These are phyloP conservation scores for Cheilosia vulpina DNA, from an alignment of 2,888 invertebrate species.

Conservation along the genomic window DNA sequence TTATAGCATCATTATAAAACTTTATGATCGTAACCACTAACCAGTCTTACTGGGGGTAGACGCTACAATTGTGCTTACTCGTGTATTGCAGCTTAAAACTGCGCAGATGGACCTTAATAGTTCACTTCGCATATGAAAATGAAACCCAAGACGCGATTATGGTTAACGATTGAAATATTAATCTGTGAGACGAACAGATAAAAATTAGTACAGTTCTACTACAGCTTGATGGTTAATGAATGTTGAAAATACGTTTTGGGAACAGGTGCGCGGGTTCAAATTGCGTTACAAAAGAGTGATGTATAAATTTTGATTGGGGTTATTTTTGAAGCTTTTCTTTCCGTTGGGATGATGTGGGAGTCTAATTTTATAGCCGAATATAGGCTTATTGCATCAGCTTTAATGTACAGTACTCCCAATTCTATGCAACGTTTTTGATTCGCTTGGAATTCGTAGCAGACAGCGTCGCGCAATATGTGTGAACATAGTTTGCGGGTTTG, in stretches of 20 bases:
- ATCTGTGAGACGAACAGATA: background rate
- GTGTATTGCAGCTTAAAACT: constrained; percentile 16
- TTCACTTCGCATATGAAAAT: constrained; percentile 5
- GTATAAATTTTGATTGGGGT: too few relatives aligned
- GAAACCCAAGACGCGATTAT: constrained; percentile 39
- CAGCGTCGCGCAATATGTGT: too few relatives aligned
- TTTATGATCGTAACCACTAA: constrained; percentile 57
- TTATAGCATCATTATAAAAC: constrained; percentile 52
- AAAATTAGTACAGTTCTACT: background rate
- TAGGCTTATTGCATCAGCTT: too few relatives aligned
- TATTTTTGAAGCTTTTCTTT: too few relatives aligned
- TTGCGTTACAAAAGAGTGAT: background rate
- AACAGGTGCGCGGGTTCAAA: background rate
- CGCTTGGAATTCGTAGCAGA: too few relatives aligned
- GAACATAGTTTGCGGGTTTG: too few relatives aligned
- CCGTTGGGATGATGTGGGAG: too few relatives aligned
- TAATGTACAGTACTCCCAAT: too few relatives aligned
- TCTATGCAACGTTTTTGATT: too few relatives aligned
- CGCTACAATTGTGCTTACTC: constrained; percentile 39
- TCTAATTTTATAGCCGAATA: too few relatives aligned
- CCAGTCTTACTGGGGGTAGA: constrained; percentile 35
- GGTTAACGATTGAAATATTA: constrained; percentile 61
- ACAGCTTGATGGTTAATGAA: constrained; percentile 19
- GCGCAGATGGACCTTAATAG: constrained; percentile 6
- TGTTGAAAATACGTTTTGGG: constrained; percentile 16